Evolutionary conservation across 1,140 invertebrate species (phyloP).

Genomic region (Hirudo medicinalis): DNA sequence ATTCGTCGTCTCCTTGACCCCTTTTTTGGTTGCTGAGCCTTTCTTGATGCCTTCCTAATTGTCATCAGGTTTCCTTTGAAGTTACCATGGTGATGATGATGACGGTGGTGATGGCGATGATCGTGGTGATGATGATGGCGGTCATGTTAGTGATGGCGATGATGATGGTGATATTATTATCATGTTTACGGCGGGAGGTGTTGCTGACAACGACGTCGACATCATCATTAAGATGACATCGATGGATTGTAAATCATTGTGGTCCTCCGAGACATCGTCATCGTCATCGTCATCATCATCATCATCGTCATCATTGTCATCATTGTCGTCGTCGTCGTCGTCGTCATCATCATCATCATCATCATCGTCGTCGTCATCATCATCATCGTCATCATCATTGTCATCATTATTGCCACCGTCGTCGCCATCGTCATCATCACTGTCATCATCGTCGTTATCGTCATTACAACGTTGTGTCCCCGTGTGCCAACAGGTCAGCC

Average conservation of each 20-base stretch:
- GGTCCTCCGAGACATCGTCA: not conserved
- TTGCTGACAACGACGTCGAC: too few relatives aligned
- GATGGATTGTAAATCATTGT: not conserved
- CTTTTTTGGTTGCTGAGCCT: not conserved
- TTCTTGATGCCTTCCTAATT: not conserved
- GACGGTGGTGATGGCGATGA: not conserved
- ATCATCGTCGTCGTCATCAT: too few relatives aligned
- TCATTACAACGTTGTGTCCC: too few relatives aligned
- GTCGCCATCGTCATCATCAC: too few relatives aligned
- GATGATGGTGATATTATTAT: not conserved
- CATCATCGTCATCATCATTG: not conserved
- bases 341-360: too few relatives aligned
- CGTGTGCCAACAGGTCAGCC: too few relatives aligned
- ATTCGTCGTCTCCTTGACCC: not conserved
- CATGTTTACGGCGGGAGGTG: too few relatives aligned
- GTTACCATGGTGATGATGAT: not conserved
- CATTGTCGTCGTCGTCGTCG: too few relatives aligned
- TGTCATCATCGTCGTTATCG: too few relatives aligned
- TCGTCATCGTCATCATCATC: too few relatives aligned
- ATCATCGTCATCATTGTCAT: too few relatives aligned
- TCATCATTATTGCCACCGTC: too few relatives aligned
- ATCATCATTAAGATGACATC: not conserved
- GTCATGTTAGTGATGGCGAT: not conserved
- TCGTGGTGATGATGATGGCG: not conserved
- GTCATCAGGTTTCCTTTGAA: not conserved